A percentile compares a stretch with the other conserved stretches of the same genome.
Evolutionary conservation across 2,888 invertebrate genomes (phyloP).

Genomic region (Melipona beecheii): DNA sequence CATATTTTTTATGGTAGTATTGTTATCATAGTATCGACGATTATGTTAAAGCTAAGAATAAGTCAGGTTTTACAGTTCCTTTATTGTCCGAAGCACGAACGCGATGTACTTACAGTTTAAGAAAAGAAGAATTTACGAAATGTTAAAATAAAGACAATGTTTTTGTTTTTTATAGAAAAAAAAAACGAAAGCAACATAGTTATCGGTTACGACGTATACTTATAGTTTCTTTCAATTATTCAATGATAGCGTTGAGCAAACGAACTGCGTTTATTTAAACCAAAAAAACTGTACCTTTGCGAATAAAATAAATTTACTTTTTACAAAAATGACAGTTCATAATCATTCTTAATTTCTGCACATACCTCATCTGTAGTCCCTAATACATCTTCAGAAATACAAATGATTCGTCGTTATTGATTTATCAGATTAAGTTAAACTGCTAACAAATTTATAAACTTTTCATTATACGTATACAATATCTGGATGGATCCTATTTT

Average conservation of each 20-base stretch:
- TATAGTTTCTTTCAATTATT: conserved; percentile 26
- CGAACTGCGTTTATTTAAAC: conserved; percentile 31
- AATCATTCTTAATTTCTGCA: background rate
- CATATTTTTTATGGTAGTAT: background rate
- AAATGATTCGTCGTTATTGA: background rate
- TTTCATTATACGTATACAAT: background rate
- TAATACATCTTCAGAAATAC: background rate
- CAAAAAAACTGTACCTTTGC: conserved; percentile 43
- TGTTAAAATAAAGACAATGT: conserved; percentile 4
- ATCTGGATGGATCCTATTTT: background rate
- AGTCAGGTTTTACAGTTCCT: conserved; percentile 54
- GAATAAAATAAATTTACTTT: conserved; percentile 57
- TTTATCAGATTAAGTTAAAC: background rate
- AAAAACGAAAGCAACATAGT: background rate
- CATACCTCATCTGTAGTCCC: too few relatives aligned
- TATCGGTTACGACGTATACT: background rate
- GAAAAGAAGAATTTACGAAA: background rate
- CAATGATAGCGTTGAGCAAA: background rate
- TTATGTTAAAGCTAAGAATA: conserved; percentile 27
- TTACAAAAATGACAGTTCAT: conserved; percentile 24
- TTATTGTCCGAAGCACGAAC: conserved; percentile 39
- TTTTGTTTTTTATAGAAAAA: conserved; percentile 21
- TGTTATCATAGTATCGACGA: conserved; percentile 1
- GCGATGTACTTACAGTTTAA: conserved; percentile 24
- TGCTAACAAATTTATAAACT: background rate